Conservation (phyloP, 2,797 vertebrate species). For the Sciaenops ocellatus region DNA sequence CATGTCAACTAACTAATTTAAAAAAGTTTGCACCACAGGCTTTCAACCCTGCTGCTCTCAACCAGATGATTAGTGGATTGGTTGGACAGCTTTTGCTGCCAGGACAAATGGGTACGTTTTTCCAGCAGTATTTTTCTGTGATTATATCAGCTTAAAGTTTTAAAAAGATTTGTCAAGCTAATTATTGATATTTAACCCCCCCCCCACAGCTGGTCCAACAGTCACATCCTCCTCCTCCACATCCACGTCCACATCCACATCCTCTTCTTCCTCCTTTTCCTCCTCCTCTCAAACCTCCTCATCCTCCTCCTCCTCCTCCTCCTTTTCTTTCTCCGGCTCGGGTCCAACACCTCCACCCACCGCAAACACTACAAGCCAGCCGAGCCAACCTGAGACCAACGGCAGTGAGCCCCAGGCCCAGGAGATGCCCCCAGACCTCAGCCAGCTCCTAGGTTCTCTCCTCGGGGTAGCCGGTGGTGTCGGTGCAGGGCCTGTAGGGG, state of each 20-base stretch:
- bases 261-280: constrained; percentile 78
- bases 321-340: constrained; percentile 83
- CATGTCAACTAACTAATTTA: neutral
- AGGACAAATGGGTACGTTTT: constrained; percentile 86
- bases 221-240: constrained; percentile 75
- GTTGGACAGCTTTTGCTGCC: constrained; percentile 93
- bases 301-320: constrained; percentile 76
- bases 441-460: constrained; percentile 89
- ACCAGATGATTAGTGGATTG: constrained; percentile 94
- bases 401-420: constrained; percentile 79
- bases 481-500: constrained; percentile 47
- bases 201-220: constrained; percentile 71
- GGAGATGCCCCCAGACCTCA: constrained; percentile 80
- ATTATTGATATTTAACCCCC: neutral
- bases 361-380: constrained; percentile 58
- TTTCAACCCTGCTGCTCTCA: constrained; percentile 88
- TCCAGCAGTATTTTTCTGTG: neutral
- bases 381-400: constrained; percentile 60
- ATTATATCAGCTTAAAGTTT: neutral
- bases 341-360: constrained; percentile 63
- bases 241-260: constrained; percentile 76
- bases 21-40: constrained; percentile 64
- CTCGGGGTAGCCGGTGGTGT: constrained; percentile 83
- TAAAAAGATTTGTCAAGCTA: neutral
- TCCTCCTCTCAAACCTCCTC: constrained; percentile 75